Conservation (phyloP, 53 echinoderm and acorn worm genomes). For the Echinometra lucunter region DNA sequence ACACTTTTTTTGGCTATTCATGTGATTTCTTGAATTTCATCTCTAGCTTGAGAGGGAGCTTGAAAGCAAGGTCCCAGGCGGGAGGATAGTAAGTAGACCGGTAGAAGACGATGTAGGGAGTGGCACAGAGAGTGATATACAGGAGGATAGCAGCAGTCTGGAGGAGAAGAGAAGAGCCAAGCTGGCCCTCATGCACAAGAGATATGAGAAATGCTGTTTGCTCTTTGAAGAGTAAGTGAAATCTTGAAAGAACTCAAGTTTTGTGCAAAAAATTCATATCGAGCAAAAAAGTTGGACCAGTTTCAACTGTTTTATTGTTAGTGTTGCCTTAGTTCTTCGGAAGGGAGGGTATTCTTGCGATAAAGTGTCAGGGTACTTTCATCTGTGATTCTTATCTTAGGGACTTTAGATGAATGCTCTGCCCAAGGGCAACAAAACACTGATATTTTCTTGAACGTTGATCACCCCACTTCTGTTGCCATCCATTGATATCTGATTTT, state of each 20-base stretch:
- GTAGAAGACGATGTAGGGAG: slow-evolving; percentile 80
- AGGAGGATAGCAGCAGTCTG: slow-evolving; percentile 68
- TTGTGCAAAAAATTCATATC: too few species aligned
- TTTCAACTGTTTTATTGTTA: too few species aligned
- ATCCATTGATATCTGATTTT: too few species aligned
- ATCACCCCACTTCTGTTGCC: too few species aligned
- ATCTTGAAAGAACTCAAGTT: neutral
- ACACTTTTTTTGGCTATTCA: neutral
- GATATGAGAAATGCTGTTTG: slow-evolving; percentile 59
- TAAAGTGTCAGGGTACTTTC: too few species aligned
- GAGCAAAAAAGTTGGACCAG: too few species aligned
- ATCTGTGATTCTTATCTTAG: too few species aligned
- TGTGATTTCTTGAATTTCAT: neutral
- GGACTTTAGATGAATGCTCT: too few species aligned
- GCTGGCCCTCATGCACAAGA: slow-evolving; percentile 55
- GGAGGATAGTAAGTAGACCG: slow-evolving; percentile 7
- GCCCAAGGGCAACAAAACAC: too few species aligned
- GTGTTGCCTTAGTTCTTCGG: too few species aligned
- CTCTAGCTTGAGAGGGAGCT: slow-evolving; percentile 71
- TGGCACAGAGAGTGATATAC: slow-evolving; percentile 93
- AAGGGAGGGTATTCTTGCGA: too few species aligned
- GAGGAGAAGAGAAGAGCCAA: slow-evolving; percentile 56
- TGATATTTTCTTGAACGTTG: too few species aligned
- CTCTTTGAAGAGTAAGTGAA: slow-evolving; percentile 58
- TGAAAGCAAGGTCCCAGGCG: slow-evolving; percentile 40